Base-by-base conservation (phyloP, 1,140 invertebrate genomes). In the Conus ventricosus region DNA sequence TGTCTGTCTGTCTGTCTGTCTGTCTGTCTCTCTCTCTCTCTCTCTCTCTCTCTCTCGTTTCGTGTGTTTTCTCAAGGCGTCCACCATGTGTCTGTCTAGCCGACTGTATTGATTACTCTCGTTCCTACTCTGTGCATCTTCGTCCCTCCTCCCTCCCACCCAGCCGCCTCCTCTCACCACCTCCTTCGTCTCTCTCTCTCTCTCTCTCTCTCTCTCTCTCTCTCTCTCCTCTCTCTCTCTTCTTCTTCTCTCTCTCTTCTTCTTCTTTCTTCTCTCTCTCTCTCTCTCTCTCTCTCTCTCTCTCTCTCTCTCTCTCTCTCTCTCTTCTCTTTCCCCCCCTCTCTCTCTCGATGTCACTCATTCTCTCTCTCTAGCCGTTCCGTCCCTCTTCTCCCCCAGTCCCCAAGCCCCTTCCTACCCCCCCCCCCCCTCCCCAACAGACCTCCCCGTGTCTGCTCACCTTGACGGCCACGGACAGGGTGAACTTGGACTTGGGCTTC, bases 401-500 rank as follows among this genome's bases (percentile, higher is more conserved):
- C 7, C 17, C 10, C 81, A 39, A 39, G 39, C 60, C 15, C 55
- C 67, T 23, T 23, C 67, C 11, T 23, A 7, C 15, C 23, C 67
- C 15, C 23, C 67, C 15, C 23, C 57, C 57, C 57, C 57, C 57
- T 60, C 81, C 54, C 81, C 54, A 4, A 57, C 81, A 83, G 7
- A 55, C 81, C 78, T 23, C 54, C 23, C 25, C 51, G 67, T 51
- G 39, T 39, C 39, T 39, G 39, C 84, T 76, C 53, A 89, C 85
- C 23, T 87, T 89, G 23, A 90, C 90, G n/a, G 90, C 91, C 13
- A 90, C 87, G 57, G 90, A 89, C 23, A 91, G 76, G 3, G 90
- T 93, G 83, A 90, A 91, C 87, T 87, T 90, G 54, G 94, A 93
- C 88, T 94, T 93, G 85, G 95, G 94, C 15, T 93, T 94, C 88